Base-by-base conservation (phyloP, 2,797 vertebrate species). In the Fundulus diaphanus region DNA sequence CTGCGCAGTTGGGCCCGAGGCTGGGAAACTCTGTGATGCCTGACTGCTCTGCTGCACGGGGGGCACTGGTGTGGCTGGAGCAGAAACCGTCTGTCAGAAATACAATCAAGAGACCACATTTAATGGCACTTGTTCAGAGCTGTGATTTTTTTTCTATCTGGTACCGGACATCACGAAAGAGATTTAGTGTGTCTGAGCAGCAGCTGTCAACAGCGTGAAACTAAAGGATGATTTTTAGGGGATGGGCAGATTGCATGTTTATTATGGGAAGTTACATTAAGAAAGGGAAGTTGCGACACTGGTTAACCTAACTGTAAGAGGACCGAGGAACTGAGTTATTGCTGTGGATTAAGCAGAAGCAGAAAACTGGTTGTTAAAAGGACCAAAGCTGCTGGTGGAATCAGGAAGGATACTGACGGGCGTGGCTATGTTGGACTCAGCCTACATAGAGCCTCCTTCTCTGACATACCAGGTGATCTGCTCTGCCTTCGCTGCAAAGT, bases 401-500 rank as follows among this genome's bases (percentile, higher is more conserved):
- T 84, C 16, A 68, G 76, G 11, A 77, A 71, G 72, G 65, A 67
- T 74, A 51, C 54, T 78, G 77, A 48, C 69, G 72, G 37, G 37
- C 84, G 76, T 40, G 71, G 67, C 81, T 84, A 70, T 49, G 31
- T 79, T 57, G 59, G 29, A 61, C 57, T 75, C 71, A 48, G 68
- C 44, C 79, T 76, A 76, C 48, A 81, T 68, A 31, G 63, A 75
- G 54, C 51, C 35, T 80, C n/a, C 79, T 68, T 84, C 51, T 89
- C 80, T 90, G 70, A 94, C 94, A 76, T 95, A 95, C 93, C 94
- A 80, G 84, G 70, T 70, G 66, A 79, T 83, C 78, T 79, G 78
- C 56, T 87, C 87, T 85, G 89, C 54, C 78, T 85, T 88, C 76
- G 68, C 33, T 79, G 77, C 85, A 82, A 74, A 61, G 56, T 35